These are phyloP conservation scores for Drosophila obscura DNA, from an alignment of 1,140 invertebrate species.

Conservation along the genomic window DNA sequence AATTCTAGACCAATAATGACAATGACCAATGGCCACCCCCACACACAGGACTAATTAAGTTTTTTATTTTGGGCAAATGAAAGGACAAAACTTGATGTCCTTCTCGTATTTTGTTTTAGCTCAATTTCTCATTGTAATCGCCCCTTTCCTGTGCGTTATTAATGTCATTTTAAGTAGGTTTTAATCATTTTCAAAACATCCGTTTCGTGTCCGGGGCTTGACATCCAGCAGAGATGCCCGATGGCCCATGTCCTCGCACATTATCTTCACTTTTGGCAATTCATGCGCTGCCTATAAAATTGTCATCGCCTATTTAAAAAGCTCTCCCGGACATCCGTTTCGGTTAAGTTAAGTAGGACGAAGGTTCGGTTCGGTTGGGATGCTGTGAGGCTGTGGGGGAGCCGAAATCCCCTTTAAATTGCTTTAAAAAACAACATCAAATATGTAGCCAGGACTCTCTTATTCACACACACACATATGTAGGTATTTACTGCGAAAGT, in stretches of 20 bases:
- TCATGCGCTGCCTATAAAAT: slow-evolving; percentile 51
- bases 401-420: slow-evolving; percentile 61
- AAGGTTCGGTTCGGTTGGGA: slow-evolving; percentile 15
- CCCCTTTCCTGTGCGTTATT: slow-evolving; percentile 39
- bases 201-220: slow-evolving; percentile 13
- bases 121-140: slow-evolving; percentile 43
- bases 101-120: slow-evolving; percentile 39
- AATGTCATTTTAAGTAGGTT: slow-evolving; percentile 63
- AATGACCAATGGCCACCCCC: slow-evolving; percentile 14
- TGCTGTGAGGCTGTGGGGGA: not conserved
- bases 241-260: slow-evolving; percentile 12
- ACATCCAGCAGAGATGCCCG: not conserved
- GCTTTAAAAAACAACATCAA: slow-evolving; percentile 62
- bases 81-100: slow-evolving; percentile 19
- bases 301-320: slow-evolving; percentile 52
- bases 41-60: slow-evolving; percentile 30
- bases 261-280: slow-evolving; percentile 42
- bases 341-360: not conserved
- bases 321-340: slow-evolving; percentile 38
- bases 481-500: slow-evolving; percentile 50
- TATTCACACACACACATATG: slow-evolving; percentile 13
- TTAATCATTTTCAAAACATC: slow-evolving; percentile 31
- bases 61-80: not conserved
- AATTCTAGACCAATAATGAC: slow-evolving; percentile 21
- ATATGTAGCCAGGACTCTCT: slow-evolving; percentile 33